phyloP scores from a whole-genome alignment of 2,888 invertebrate species.

The Ryuthela nishihirai region DNA sequence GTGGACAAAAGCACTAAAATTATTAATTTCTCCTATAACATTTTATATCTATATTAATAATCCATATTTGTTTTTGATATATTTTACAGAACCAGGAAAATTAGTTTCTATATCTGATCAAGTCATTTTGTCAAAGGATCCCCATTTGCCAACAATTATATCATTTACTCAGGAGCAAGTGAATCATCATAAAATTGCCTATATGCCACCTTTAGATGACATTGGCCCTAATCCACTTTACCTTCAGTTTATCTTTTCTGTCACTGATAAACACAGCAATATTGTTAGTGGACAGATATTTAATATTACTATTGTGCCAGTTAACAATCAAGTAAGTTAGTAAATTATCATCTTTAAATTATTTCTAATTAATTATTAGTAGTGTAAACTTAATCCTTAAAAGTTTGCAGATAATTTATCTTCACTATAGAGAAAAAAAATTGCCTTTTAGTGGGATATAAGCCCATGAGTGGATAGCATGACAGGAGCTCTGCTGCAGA shows the following conservation, averaged over 20 bases:
- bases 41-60: too few relatives aligned
- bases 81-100: constrained; percentile 47
- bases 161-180: constrained; percentile 50
- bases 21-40: too few relatives aligned
- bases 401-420: too few relatives aligned
- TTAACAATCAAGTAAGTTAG: constrained; percentile 46
- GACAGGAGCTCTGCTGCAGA: too few relatives aligned
- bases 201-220: constrained; percentile 49
- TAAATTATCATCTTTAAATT: too few relatives aligned
- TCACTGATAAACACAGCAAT: constrained; percentile 48
- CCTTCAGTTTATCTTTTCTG: constrained; percentile 46
- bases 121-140: constrained; percentile 45
- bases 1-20: too few relatives aligned
- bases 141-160: constrained; percentile 43
- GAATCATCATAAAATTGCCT: constrained; percentile 49
- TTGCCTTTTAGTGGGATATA: too few relatives aligned
- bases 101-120: constrained; percentile 47
- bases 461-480: too few relatives aligned
- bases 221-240: constrained; percentile 46
- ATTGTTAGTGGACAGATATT: constrained; percentile 47
- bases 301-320: constrained; percentile 49
- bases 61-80: not conserved
- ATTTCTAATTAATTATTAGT: too few relatives aligned
- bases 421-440: too few relatives aligned
- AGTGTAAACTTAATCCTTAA: too few relatives aligned